Conservation (phyloP, 2,113 vertebrate genomes). For the Cyanistes caeruleus region DNA sequence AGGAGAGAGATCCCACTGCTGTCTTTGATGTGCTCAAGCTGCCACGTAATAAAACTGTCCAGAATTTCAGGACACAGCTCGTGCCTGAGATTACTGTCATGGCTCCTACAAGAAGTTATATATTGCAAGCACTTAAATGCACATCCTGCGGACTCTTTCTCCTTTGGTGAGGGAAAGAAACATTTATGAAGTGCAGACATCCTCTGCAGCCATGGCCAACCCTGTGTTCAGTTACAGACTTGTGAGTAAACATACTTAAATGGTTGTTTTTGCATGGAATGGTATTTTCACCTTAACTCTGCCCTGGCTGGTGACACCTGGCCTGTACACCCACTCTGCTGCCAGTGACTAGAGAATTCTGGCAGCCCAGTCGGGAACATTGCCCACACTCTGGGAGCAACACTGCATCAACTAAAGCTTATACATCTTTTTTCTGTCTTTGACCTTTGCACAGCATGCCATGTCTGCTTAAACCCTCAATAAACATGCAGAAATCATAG, state of each 20-base stretch:
- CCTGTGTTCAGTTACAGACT: background rate
- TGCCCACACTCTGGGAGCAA: background rate
- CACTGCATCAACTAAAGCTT: background rate
- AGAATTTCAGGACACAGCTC: slow-evolving; percentile 17
- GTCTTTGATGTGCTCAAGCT: slow-evolving; percentile 13
- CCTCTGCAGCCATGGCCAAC: background rate
- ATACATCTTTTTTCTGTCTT: background rate
- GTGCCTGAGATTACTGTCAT: slow-evolving; percentile 27
- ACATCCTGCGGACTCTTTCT: background rate
- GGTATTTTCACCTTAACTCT: background rate
- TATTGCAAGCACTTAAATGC: background rate
- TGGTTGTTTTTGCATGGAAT: background rate
- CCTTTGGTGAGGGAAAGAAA: background rate
- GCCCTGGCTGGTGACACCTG: background rate
- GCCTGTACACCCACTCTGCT: background rate
- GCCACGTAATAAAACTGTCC: slow-evolving; percentile 19
- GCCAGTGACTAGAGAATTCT: background rate
- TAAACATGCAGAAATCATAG: background rate
- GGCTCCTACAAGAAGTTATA: background rate
- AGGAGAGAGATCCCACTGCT: background rate
- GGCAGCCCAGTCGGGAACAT: background rate
- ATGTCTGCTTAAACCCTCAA: background rate
- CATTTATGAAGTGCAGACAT: background rate
- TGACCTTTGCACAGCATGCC: background rate
- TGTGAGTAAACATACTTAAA: background rate